Base-by-base conservation (phyloP, 1,140 invertebrate genomes). In the Steinernema feltiae region DNA sequence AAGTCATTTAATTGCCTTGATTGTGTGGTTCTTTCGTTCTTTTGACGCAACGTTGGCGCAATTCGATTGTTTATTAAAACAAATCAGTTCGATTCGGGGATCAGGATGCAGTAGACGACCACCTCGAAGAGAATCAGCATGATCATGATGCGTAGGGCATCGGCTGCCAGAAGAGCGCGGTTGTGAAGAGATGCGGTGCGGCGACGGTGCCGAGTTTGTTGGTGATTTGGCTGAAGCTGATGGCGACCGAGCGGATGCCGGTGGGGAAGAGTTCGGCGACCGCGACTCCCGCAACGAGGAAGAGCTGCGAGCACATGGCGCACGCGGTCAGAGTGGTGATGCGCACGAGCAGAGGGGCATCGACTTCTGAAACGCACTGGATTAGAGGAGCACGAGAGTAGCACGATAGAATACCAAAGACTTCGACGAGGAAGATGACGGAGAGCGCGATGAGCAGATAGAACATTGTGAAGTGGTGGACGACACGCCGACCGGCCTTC, bases 11-110 rank as follows among this genome's bases (percentile, higher is more conserved):
- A n/a, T n/a, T n/a, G n/a, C n/a, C n/a, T n/a, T n/a, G n/a, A n/a
- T n/a, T n/a, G n/a, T n/a, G n/a, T n/a, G n/a, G n/a, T n/a, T n/a
- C n/a, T n/a, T n/a, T n/a, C n/a, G n/a, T n/a, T n/a, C n/a, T n/a
- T n/a, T n/a, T n/a, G n/a, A n/a, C n/a, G n/a, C n/a, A n/a, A n/a
- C n/a, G n/a, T n/a, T n/a, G n/a, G n/a, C n/a, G n/a, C n/a, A n/a
- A n/a, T n/a, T n/a, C n/a, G n/a, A n/a, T n/a, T n/a, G n/a, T n/a
- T n/a, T n/a, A n/a, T n/a, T n/a, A n/a, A n/a, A n/a, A n/a, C n/a
- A n/a, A n/a, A n/a, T n/a, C n/a, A n/a, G n/a, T 63, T 63, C 12
- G 53, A 63, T 21, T 63, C 53, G 53, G 53, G 53, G 53, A 63
- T 63, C 12, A 63, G 24, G 15, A 63, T 3, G 53, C 53, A 63